phyloP scores from a whole-genome alignment of 2,797 vertebrate genomes.

The Enteromius afrohamiltoni region DNA sequence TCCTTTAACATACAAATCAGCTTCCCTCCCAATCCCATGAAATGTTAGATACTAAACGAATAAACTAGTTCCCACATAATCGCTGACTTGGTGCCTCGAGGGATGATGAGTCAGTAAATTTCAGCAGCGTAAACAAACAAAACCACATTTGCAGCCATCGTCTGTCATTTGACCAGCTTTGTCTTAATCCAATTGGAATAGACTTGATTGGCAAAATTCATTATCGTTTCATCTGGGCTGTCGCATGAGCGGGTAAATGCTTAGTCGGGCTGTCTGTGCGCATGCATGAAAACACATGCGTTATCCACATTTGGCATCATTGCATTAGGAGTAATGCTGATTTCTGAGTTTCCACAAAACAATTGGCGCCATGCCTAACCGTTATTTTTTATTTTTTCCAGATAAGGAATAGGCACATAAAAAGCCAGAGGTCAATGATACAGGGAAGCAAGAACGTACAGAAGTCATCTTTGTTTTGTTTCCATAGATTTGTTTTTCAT shows the following conservation, averaged over 20 bases:
- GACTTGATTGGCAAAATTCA: conserved; percentile 65
- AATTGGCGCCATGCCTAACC: not conserved
- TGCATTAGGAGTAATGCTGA: conserved; percentile 33
- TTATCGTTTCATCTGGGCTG: conserved; percentile 65
- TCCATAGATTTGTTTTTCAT: not conserved
- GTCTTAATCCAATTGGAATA: conserved; percentile 72
- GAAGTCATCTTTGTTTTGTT: conserved; percentile 23
- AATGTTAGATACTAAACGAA: conserved; percentile 57
- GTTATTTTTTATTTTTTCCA: not conserved
- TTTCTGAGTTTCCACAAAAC: conserved; percentile 19
- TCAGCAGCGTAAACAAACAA: conserved; percentile 73
- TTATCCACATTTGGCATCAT: conserved; percentile 35
- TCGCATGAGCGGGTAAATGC: conserved; percentile 19
- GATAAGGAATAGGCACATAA: not conserved
- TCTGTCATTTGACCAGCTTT: conserved; percentile 69
- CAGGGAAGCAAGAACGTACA: not conserved
- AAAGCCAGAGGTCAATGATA: not conserved
- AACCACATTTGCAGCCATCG: conserved; percentile 71
- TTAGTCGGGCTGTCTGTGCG: conserved; percentile 45
- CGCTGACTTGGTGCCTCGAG: conserved; percentile 70
- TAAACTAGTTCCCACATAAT: conserved; percentile 73
- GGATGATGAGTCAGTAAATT: conserved; percentile 68
- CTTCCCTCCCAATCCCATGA: conserved; percentile 51
- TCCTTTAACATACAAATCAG: conserved; percentile 69
- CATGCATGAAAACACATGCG: conserved; percentile 13